Evolutionary conservation across 2,888 invertebrate genomes (phyloP).

Genomic region (Phaedon cochleariae): DNA sequence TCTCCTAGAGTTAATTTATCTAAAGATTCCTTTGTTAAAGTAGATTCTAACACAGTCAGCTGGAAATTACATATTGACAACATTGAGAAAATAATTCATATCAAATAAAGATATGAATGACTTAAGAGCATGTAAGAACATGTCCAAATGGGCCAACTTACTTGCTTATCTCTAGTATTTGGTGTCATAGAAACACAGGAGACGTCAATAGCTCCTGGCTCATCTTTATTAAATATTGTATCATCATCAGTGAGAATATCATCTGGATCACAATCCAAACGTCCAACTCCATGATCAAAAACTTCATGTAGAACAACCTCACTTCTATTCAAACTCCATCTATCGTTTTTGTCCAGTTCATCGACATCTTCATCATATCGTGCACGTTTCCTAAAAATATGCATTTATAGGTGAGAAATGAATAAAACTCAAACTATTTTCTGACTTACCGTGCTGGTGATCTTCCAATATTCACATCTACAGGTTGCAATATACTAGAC

Average conservation of each 20-base stretch:
- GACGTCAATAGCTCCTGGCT: constrained; percentile 48
- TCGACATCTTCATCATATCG: constrained; percentile 49
- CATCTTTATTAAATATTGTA: constrained; percentile 48
- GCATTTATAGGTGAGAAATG: constrained; percentile 25
- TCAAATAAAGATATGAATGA: no score
- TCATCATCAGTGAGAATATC: constrained; percentile 47
- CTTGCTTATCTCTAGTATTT: constrained; percentile 48
- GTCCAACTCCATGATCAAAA: constrained; percentile 70
- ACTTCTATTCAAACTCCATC: constrained; percentile 55
- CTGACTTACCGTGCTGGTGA: constrained; percentile 54
- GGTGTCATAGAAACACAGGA: constrained; percentile 52
- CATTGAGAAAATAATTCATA: no score
- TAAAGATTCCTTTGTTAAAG: constrained; percentile 54
- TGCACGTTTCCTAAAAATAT: constrained; percentile 54
- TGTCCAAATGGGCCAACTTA: no score
- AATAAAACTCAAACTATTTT: constrained; percentile 13
- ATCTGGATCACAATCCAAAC: constrained; percentile 61
- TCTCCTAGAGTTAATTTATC: constrained; percentile 52
- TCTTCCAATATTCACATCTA: constrained; percentile 51
- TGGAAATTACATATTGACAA: constrained; percentile 36
- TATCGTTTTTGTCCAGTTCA: constrained; percentile 34
- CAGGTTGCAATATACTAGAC: constrained; percentile 50
- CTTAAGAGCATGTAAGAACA: no score
- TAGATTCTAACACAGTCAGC: constrained; percentile 54
- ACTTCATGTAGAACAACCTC: constrained; percentile 63